A percentile compares a stretch with the other conserved stretches of the same genome.
phyloP scores from a whole-genome alignment of 2,888 invertebrate species.

The Oxystoma pomonae region DNA sequence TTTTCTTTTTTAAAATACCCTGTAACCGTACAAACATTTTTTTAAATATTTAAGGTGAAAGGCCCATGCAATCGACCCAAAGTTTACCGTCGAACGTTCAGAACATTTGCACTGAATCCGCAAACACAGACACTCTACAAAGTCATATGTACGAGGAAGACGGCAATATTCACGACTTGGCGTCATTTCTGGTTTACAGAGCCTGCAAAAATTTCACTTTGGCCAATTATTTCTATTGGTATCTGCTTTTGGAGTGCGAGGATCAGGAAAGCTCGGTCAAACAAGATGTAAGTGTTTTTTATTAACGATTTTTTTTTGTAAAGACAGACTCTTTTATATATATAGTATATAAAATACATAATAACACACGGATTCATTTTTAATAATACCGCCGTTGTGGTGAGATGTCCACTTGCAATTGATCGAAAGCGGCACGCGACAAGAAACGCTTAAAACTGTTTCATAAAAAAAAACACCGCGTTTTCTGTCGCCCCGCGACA shows the following conservation, averaged over 20 bases:
- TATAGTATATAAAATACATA: too few species aligned
- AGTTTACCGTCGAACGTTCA: constrained; percentile 39
- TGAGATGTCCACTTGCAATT: too few species aligned
- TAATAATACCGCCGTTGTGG: too few species aligned
- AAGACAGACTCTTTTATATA: too few species aligned
- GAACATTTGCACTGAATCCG: constrained; percentile 46
- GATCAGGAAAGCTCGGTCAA: constrained; percentile 70
- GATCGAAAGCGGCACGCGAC: too few species aligned
- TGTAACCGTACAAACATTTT: not conserved
- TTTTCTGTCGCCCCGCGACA: too few species aligned
- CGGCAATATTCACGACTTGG: constrained; percentile 61
- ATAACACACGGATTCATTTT: too few species aligned
- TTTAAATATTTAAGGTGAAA: not conserved
- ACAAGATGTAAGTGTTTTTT: constrained; percentile 60
- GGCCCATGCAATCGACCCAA: constrained; percentile 20
- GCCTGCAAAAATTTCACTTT: constrained; percentile 85
- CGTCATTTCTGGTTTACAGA: constrained; percentile 85
- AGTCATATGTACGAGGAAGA: constrained; percentile 47
- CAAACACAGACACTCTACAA: constrained; percentile 51
- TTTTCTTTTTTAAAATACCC: too few species aligned
- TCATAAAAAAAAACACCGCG: too few species aligned
- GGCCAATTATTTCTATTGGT: constrained; percentile 98
- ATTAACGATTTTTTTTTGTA: too few species aligned
- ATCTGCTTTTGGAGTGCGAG: constrained; percentile 90
- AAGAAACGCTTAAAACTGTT: too few species aligned